Evolutionary conservation across 2,113 vertebrate species (phyloP).

Genomic region (Lagopus leucura): DNA sequence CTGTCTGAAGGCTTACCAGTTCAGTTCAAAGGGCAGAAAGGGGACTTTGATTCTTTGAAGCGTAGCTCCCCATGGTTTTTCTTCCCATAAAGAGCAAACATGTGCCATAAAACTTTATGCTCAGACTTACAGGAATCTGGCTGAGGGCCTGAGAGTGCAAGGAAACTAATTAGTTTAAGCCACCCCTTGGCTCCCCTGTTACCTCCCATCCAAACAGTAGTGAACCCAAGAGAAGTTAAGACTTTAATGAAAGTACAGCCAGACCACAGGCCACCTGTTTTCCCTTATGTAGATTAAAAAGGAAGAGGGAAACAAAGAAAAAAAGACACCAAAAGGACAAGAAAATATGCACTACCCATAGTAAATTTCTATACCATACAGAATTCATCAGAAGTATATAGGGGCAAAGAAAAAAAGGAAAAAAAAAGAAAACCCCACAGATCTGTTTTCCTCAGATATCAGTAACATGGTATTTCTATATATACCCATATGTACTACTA

Average conservation of each 20-base stretch:
- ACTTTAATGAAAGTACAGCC: slow-evolving; percentile 58
- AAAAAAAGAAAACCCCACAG: background rate
- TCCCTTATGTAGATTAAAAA: background rate
- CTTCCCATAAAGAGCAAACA: slow-evolving; percentile 62
- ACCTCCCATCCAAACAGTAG: slow-evolving; percentile 66
- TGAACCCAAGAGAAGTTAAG: slow-evolving; percentile 37
- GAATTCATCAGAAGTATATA: background rate
- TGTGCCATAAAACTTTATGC: slow-evolving; percentile 51
- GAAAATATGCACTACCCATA: background rate
- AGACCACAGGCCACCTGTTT: slow-evolving; percentile 51
- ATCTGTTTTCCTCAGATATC: background rate
- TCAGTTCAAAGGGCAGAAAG: slow-evolving; percentile 41
- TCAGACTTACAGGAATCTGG: slow-evolving; percentile 46
- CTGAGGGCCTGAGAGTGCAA: slow-evolving; percentile 56
- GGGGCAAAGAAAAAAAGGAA: background rate
- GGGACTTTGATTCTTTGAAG: slow-evolving; percentile 30
- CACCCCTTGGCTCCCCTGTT: background rate
- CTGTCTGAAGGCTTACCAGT: slow-evolving; percentile 26
- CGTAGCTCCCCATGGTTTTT: slow-evolving; percentile 15
- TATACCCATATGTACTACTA: background rate
- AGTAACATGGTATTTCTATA: background rate
- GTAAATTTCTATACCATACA: background rate
- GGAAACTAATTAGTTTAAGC: slow-evolving; percentile 72
- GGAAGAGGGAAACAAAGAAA: background rate
- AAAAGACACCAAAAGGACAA: background rate